phyloP scores from a whole-genome alignment of 2,113 vertebrate species.

The Pteronura brasiliensis region DNA sequence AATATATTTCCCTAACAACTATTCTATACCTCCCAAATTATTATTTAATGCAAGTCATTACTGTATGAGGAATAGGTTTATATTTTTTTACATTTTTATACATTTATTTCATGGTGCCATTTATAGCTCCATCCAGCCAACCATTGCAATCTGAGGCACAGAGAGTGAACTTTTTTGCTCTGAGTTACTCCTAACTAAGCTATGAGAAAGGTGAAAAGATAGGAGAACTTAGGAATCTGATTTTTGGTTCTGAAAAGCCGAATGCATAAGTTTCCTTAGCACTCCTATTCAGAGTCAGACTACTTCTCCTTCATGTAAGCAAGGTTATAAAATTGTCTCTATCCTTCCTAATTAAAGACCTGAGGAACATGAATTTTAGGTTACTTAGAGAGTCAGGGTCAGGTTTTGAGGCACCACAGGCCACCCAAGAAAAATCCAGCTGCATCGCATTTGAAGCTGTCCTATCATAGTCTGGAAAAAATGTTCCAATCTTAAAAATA shows the following conservation, averaged over 20 bases:
- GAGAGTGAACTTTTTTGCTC: not conserved
- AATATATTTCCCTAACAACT: not conserved
- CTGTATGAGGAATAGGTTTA: not conserved
- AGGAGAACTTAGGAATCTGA: not conserved
- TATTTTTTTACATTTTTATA: conserved; percentile 13
- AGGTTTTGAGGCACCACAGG: conserved; percentile 55
- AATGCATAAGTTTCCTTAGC: conserved; percentile 3
- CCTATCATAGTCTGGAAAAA: conserved; percentile 46
- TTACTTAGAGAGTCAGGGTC: conserved; percentile 46
- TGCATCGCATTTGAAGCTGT: conserved; percentile 60
- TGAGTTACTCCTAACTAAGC: not conserved
- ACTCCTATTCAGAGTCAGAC: conserved; percentile 8
- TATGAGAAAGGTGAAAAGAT: not conserved
- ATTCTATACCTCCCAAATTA: not conserved
- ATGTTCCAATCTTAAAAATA: conserved; percentile 54
- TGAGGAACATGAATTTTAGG: conserved; percentile 56
- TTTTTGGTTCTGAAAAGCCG: conserved; percentile 11
- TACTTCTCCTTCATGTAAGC: conserved; percentile 47
- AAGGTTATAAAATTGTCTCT: conserved; percentile 64
- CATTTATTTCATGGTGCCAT: conserved; percentile 7
- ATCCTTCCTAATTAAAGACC: conserved; percentile 70
- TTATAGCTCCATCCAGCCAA: not conserved
- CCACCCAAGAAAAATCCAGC: conserved; percentile 72
- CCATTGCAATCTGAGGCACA: not conserved
- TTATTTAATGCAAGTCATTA: conserved; percentile 36